These are phyloP conservation scores for Leptosomus discolor DNA, from an alignment of 2,113 vertebrate genomes.

Conservation along the genomic window DNA sequence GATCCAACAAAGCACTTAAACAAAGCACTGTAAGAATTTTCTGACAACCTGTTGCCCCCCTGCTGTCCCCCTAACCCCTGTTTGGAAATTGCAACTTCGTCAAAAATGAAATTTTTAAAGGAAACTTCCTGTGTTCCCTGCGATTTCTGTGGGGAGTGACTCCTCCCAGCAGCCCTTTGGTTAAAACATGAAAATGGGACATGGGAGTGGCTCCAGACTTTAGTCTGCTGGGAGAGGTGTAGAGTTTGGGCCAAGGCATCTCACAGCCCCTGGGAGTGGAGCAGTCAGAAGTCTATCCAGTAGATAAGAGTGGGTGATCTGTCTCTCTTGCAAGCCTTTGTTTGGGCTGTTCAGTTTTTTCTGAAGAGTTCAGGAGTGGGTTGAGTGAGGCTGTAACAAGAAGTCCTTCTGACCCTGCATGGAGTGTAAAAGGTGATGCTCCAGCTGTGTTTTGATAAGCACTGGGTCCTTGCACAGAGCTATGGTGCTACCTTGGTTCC, in stretches of 20 bases:
- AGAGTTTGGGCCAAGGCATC: not conserved
- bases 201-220: not conserved
- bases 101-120: not conserved
- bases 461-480: not conserved
- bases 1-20: conserved; percentile 62
- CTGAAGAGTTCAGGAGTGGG: not conserved
- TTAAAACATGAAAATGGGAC: not conserved
- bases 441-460: not conserved
- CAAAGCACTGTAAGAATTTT: not conserved
- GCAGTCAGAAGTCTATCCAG: not conserved
- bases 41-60: not conserved
- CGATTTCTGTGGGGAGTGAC: not conserved
- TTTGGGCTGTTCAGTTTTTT: not conserved
- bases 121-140: not conserved
- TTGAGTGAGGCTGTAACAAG: not conserved
- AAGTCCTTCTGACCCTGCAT: not conserved
- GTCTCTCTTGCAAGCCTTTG: not conserved
- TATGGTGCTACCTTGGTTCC: not conserved
- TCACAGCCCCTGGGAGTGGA: rapidly evolving
- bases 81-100: not conserved
- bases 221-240: not conserved
- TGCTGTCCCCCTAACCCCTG: not conserved
- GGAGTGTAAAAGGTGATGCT: not conserved
- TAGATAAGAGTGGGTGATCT: not conserved
- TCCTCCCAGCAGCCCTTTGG: not conserved